A percentile compares a stretch with the other conserved stretches of the same genome.
phyloP scores from a whole-genome alignment of 2,113 vertebrate genomes.

The Sphaerodactylus townsendi region DNA sequence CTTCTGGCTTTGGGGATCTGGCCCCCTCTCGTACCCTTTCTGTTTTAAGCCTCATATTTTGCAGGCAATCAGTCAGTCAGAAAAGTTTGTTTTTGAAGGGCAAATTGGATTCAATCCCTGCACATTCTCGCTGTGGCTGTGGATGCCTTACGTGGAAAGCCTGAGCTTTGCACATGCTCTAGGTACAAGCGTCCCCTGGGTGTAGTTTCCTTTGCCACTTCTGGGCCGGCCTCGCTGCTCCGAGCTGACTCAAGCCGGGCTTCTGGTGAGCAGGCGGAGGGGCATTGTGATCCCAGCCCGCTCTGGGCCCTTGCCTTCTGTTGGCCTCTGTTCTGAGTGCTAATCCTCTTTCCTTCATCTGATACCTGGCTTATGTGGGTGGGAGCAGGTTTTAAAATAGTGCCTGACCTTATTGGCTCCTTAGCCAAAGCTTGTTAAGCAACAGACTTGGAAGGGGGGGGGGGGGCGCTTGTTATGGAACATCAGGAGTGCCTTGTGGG shows the following conservation, averaged over 20 bases:
- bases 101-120: background rate
- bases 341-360: slow-evolving; percentile 62
- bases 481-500: background rate
- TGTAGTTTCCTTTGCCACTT: background rate
- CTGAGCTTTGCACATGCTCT: background rate
- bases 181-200: background rate
- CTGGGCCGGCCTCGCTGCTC: too few relatives aligned
- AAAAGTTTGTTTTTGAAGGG: too few relatives aligned
- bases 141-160: background rate
- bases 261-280: slow-evolving; percentile 30
- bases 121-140: background rate
- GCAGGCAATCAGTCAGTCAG: too few relatives aligned
- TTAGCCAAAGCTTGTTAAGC: slow-evolving; percentile 23
- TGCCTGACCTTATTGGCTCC: slow-evolving; percentile 52
- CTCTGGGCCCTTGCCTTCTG: slow-evolving; percentile 37
- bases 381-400: slow-evolving; percentile 45
- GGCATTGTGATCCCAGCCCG: background rate
- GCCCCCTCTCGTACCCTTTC: background rate
- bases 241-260: background rate
- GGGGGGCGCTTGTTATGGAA: background rate
- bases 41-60: background rate
- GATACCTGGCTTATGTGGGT: slow-evolving; percentile 50
- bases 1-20: background rate
- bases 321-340: slow-evolving; percentile 53
- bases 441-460: background rate